Base-by-base conservation (phyloP, 2,888 invertebrate genomes). In the Dendrolimus pini region DNA sequence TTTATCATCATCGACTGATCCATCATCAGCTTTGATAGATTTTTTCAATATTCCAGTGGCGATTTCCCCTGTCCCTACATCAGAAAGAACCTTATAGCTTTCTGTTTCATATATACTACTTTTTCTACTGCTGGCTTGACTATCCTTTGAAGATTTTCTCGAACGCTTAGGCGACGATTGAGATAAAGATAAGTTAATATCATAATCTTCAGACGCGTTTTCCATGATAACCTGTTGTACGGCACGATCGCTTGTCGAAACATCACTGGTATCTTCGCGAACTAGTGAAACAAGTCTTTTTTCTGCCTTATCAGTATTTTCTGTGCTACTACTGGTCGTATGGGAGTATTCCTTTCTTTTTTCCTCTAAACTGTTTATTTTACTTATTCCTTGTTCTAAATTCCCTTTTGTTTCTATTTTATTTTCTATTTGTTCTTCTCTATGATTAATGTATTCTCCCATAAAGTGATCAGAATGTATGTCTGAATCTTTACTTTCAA, bases 51-150 rank as follows among this genome's bases (percentile, higher is more conserved):
- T 87, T 41, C 87, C 82, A 12, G 80, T 72, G 41, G 82, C 79
- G 52, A 76, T 65, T 67, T 90, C 89, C 55, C 75, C 78, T 54
- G 75, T 83, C 13, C 77, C 78, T 56, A 81, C 78, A 65, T 91
- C 89, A n/a, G 88, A 84, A 12, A 91, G 70, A n/a, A 91, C 90
- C 76, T 88, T 91, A 62, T 91, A 91, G 69, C 91, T 91, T 69
- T 91, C 90, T 30, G 91, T 91, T 82, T 91, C 91, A 64, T 90
- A 91, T 66, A 91, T 85, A 67, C 87, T 88, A 67, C 83, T 85
- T 74, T 87, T 88, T 64, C 89, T 77, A 67, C 86, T 86, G 59
- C 76, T 80, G 12, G 65, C 71, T 70, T 80, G 82, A 64, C 83
- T 87, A 61, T 89, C 87, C 68, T 78, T 86, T 54, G 85, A 80